phyloP scores from a whole-genome alignment of 1,140 invertebrate genomes.

The Microvelia longipes region DNA sequence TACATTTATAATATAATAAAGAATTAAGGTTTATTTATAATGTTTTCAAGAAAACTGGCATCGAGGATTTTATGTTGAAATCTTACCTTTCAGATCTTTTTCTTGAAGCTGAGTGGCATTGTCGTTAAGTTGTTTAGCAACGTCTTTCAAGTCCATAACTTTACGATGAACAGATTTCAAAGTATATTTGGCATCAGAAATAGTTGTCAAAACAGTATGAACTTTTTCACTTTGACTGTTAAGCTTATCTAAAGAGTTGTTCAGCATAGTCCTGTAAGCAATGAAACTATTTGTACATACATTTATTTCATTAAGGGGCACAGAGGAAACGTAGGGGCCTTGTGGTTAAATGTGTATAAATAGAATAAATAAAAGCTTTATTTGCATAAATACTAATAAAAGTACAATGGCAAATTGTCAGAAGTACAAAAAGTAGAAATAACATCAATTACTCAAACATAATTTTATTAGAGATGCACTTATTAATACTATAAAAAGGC shows the following conservation, averaged over 20 bases:
- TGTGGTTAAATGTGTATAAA: too few species aligned
- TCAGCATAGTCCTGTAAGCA: conserved; percentile 36
- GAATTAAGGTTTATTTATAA: background rate
- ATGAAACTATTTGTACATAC: too few species aligned
- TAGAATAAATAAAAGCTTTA: too few species aligned
- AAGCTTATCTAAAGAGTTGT: conserved; percentile 36
- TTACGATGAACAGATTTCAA: conserved; percentile 56
- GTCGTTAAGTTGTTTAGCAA: conserved; percentile 44
- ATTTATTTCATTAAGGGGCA: too few species aligned
- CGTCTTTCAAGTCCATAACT: conserved; percentile 33
- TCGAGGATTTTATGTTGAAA: too few species aligned
- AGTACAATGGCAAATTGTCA: too few species aligned
- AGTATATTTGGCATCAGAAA: conserved; percentile 59
- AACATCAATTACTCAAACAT: too few species aligned
- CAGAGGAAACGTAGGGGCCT: too few species aligned
- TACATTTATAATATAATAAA: conserved; percentile 3
- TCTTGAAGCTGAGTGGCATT: conserved; percentile 85
- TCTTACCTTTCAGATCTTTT: conserved; percentile 70
- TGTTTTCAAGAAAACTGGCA: background rate
- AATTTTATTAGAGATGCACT: too few species aligned
- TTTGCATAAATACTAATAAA: too few species aligned
- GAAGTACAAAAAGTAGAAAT: too few species aligned
- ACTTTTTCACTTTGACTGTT: conserved; percentile 45
- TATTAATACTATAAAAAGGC: too few species aligned
- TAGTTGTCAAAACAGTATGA: conserved; percentile 56